Evolutionary conservation across 2,888 invertebrate species (phyloP).

Genomic region (Sarcophaga carnaria): DNA sequence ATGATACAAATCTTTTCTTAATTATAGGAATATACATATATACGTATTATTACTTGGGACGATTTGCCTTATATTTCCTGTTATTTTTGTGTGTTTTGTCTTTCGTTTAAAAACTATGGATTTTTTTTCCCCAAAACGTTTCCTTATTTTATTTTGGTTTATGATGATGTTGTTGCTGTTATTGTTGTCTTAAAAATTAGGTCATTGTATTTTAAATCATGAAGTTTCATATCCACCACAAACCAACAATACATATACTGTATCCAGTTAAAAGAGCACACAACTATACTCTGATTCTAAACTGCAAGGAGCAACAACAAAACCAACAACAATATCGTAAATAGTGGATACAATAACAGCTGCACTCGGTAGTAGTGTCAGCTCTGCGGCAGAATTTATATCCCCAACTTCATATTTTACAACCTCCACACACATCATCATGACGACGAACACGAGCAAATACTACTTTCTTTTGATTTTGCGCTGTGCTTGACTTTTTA

Average conservation of each 20-base stretch:
- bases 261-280: constrained; percentile 38
- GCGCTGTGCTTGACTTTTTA: constrained; percentile 55
- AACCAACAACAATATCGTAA: constrained; percentile 29
- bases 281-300: constrained; percentile 41
- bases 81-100: constrained; percentile 18
- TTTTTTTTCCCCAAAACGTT: constrained; percentile 10
- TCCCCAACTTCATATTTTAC: constrained; percentile 19
- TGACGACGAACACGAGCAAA: neutral
- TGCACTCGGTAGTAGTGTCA: neutral
- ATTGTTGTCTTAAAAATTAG: constrained; percentile 48
- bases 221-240: constrained; percentile 17
- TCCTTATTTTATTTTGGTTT: constrained; percentile 17
- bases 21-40: constrained; percentile 2
- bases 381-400: neutral
- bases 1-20: constrained; percentile 29
- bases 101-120: constrained; percentile 4
- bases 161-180: constrained; percentile 24
- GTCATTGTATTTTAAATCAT: constrained; percentile 61
- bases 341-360: neutral
- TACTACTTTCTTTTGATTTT: constrained; percentile 66
- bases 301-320: constrained; percentile 44
- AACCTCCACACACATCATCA: constrained; percentile 24
- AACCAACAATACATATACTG: neutral
- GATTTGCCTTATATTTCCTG: constrained; percentile 40
- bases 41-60: constrained; percentile 8